Evolutionary conservation across 2,888 invertebrate species (phyloP).

Genomic region (Coelinius sp.): DNA sequence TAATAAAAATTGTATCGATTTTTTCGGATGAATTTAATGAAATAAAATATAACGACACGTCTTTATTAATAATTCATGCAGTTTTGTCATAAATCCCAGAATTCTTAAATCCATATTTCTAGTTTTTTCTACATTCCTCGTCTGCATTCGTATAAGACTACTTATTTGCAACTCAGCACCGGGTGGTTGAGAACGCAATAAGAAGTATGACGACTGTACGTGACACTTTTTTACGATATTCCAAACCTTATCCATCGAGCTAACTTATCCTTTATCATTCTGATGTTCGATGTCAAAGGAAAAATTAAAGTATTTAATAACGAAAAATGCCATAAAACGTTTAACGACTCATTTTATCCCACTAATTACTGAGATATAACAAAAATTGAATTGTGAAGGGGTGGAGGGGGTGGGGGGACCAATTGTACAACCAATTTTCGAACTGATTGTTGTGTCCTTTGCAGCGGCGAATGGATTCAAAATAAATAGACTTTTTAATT

Average conservation of each 20-base stretch:
- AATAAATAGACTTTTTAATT: not conserved
- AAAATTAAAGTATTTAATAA: no score
- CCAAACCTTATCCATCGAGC: not conserved
- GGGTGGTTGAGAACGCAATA: not conserved
- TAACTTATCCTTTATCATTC: not conserved
- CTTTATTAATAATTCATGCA: not conserved
- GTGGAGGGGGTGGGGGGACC: no score
- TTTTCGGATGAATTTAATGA: not conserved
- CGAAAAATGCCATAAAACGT: no score
- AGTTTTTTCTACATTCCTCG: not conserved
- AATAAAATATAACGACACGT: not conserved
- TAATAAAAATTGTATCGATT: no score
- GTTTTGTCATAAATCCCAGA: not conserved
- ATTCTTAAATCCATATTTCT: not conserved
- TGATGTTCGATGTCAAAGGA: no score
- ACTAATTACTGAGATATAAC: no score
- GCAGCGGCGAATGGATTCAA: not conserved
- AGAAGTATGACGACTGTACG: not conserved
- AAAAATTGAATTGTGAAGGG: not conserved
- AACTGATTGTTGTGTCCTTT: not conserved
- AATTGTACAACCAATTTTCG: not conserved
- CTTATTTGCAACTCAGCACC: not conserved
- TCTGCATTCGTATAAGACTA: slow-evolving; percentile 3
- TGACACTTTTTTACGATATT: not conserved
- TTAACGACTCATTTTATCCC: no score